These are phyloP conservation scores for Drosophila erecta DNA, from an alignment of 1,140 invertebrate species.

Conservation along the genomic window DNA sequence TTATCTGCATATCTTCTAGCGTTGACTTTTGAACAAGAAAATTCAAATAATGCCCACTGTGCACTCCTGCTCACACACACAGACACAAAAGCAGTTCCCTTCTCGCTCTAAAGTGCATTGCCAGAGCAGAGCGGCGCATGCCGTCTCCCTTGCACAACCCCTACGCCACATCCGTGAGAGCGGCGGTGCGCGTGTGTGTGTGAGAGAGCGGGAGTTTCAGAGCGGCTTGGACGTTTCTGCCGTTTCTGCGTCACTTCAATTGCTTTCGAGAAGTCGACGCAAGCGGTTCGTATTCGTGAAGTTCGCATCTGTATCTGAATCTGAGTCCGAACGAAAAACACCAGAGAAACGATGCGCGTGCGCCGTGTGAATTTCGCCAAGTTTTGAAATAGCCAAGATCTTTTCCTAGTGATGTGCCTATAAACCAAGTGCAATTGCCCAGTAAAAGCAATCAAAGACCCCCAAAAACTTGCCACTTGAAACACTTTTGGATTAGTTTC, in stretches of 20 bases:
- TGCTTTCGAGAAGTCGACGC: slow-evolving; percentile 64
- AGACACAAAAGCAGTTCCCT: not conserved
- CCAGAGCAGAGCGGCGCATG: not conserved
- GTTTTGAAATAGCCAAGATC: slow-evolving; percentile 58
- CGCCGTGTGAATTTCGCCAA: slow-evolving; percentile 67
- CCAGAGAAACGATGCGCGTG: slow-evolving; percentile 59
- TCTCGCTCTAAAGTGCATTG: slow-evolving; percentile 47
- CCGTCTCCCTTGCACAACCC: slow-evolving; percentile 42
- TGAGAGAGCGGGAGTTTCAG: slow-evolving; percentile 15
- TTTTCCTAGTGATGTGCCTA: slow-evolving; percentile 44
- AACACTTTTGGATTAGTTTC: slow-evolving; percentile 73
- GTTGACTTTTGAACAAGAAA: not conserved
- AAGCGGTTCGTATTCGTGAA: slow-evolving; percentile 62
- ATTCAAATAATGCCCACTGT: not conserved
- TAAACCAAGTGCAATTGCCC: slow-evolving; percentile 36
- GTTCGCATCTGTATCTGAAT: slow-evolving; percentile 13
- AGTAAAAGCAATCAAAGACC: slow-evolving; percentile 8
- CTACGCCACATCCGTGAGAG: slow-evolving; percentile 6
- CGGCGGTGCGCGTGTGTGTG: not conserved
- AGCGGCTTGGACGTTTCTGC: slow-evolving; percentile 19
- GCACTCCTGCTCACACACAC: not conserved
- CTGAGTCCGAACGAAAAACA: not conserved
- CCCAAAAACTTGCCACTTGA: slow-evolving; percentile 37
- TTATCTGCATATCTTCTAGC: too few species aligned
- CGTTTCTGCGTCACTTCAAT: slow-evolving; percentile 62